Conservation (phyloP, 2,797 vertebrate species). For the Gobionotothen gibberifrons region DNA sequence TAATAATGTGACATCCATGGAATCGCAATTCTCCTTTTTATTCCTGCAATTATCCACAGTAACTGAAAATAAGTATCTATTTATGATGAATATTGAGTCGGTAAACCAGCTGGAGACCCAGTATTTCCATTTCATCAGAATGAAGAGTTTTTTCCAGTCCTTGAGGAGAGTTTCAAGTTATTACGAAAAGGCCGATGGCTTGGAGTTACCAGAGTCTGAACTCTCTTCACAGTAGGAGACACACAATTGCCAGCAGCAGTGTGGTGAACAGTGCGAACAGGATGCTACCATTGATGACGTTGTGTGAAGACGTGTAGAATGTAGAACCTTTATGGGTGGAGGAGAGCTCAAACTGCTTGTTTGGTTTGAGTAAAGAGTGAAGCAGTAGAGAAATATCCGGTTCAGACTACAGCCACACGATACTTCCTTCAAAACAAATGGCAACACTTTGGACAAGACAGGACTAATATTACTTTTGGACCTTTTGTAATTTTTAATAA, state of each 20-base stretch:
- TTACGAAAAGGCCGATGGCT: conserved; percentile 32
- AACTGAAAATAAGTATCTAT: background rate
- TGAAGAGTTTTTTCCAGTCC: conserved; percentile 13
- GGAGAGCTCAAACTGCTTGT: conserved; percentile 28
- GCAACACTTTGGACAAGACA: background rate
- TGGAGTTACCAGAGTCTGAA: conserved; percentile 52
- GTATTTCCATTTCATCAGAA: background rate
- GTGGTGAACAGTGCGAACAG: conserved; percentile 47
- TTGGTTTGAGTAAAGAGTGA: conserved; percentile 5
- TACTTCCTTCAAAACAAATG: background rate
- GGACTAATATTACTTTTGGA: no score
- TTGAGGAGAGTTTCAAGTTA: conserved; percentile 25
- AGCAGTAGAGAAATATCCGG: background rate
- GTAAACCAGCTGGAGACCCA: conserved; percentile 14
- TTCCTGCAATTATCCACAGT: background rate
- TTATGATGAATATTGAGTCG: background rate
- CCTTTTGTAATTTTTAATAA: no score
- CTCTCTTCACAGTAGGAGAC: conserved; percentile 50
- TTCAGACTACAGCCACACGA: background rate
- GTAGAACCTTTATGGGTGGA: conserved; percentile 22
- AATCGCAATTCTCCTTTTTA: conserved; percentile 21
- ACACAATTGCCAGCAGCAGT: conserved; percentile 47
- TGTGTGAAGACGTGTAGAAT: conserved; percentile 23
- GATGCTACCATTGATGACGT: conserved; percentile 39
- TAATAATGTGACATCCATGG: conserved; percentile 20